Percentiles rank a stretch among this genome's conserved stretches.
These are phyloP conservation scores for Seriola dumerili DNA, from an alignment of 2,113 vertebrate species.

Conservation along the genomic window DNA sequence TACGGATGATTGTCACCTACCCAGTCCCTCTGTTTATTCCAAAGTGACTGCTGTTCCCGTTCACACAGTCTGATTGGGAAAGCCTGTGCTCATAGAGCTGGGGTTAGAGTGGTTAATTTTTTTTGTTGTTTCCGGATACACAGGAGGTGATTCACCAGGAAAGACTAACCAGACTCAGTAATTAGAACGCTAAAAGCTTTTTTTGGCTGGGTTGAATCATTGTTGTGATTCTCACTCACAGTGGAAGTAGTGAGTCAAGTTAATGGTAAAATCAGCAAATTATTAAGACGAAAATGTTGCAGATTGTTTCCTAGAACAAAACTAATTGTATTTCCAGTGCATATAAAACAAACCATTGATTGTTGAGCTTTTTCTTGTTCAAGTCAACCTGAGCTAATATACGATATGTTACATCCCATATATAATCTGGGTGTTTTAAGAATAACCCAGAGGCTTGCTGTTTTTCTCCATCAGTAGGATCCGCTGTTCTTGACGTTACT, in stretches of 20 bases:
- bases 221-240: neutral
- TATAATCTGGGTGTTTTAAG: too few species aligned
- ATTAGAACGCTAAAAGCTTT: neutral
- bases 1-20: too few species aligned
- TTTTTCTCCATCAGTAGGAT: slow-evolving; percentile 22
- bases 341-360: neutral
- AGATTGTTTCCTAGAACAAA: neutral
- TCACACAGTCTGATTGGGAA: neutral
- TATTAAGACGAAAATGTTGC: slow-evolving; percentile 2
- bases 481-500: neutral
- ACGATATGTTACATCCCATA: too few species aligned
- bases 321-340: neutral
- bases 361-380: neutral
- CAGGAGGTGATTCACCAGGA: neutral
- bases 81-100: neutral
- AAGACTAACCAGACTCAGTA: neutral
- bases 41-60: neutral
- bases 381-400: too few species aligned
- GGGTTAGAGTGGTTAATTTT: neutral
- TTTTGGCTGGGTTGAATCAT: neutral
- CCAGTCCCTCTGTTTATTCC: neutral
- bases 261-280: neutral
- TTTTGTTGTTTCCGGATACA: neutral
- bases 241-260: neutral
- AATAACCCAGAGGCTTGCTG: neutral